phyloP scores from a whole-genome alignment of 2,797 vertebrate genomes.

The Myotis myotis region DNA sequence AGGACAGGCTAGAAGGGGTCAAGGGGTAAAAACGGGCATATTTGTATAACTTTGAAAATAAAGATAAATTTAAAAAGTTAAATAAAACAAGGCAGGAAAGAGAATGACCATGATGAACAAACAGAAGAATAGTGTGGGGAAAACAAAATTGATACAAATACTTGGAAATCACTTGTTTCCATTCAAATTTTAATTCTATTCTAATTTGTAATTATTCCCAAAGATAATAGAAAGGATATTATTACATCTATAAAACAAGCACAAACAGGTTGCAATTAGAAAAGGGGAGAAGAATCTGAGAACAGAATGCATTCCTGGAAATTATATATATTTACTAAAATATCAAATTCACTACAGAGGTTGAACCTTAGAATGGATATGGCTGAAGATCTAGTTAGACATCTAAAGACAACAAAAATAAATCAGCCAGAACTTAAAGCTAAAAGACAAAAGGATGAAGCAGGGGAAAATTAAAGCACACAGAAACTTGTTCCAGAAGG shows the following conservation, averaged over 20 bases:
- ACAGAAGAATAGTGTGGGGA: background rate
- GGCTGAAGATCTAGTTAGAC: constrained; percentile 55
- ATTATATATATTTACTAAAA: constrained; percentile 37
- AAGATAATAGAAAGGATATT: background rate
- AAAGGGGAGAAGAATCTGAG: background rate
- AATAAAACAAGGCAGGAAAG: background rate
- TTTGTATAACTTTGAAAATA: no score
- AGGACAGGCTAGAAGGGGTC: no score
- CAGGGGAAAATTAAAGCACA: constrained; percentile 57
- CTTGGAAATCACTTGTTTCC: background rate
- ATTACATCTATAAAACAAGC: background rate
- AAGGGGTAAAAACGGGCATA: no score
- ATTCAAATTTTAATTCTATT: background rate
- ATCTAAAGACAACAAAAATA: constrained; percentile 60
- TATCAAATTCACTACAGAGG: constrained; percentile 37
- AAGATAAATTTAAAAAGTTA: no score
- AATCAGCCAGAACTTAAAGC: constrained; percentile 48
- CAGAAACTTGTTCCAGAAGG: constrained; percentile 61
- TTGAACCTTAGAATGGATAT: constrained; percentile 48
- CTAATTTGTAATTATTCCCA: background rate
- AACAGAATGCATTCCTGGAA: constrained; percentile 30
- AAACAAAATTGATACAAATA: background rate
- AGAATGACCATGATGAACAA: background rate
- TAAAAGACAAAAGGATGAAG: constrained; percentile 62
- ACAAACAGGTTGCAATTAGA: background rate